phyloP scores from a whole-genome alignment of 2,113 vertebrate species.

The Phodopus roborovskii region DNA sequence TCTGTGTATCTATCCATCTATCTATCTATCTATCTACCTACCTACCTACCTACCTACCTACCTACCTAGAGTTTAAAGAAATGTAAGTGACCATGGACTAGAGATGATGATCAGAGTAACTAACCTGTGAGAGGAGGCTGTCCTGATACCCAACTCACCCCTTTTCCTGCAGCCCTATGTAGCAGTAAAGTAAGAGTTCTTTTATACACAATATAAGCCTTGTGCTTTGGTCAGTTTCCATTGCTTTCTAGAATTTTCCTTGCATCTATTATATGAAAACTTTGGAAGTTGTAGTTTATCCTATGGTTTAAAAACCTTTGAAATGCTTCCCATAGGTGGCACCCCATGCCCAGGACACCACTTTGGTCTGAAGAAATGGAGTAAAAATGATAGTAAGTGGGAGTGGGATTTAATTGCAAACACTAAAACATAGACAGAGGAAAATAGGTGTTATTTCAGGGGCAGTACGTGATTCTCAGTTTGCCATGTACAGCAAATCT shows the following conservation, averaged over 20 bases:
- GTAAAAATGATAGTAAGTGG: conserved; percentile 22
- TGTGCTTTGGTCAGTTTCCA: conserved; percentile 37
- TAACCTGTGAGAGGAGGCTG: background rate
- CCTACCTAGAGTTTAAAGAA: background rate
- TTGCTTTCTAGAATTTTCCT: conserved; percentile 6
- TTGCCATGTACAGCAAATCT: background rate
- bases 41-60: no score
- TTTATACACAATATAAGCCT: background rate
- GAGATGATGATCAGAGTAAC: background rate
- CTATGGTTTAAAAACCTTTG: conserved; percentile 33
- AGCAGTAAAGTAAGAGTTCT: conserved; percentile 10
- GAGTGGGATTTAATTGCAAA: background rate
- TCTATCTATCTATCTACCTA: background rate
- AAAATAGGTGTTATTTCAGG: background rate
- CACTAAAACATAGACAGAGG: background rate
- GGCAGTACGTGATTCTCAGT: background rate
- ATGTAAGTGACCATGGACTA: background rate
- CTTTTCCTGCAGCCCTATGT: background rate
- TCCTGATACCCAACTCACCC: background rate
- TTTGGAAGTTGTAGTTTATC: conserved; percentile 24
- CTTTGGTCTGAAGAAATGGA: conserved; percentile 23
- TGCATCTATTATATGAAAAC: background rate
- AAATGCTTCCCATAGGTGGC: conserved; percentile 40
- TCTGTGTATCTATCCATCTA: no score
- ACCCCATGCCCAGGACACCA: background rate